A percentile compares a stretch with the other conserved stretches of the same genome.
Conservation (phyloP, 2,113 vertebrate species). For the Arvicanthis niloticus region DNA sequence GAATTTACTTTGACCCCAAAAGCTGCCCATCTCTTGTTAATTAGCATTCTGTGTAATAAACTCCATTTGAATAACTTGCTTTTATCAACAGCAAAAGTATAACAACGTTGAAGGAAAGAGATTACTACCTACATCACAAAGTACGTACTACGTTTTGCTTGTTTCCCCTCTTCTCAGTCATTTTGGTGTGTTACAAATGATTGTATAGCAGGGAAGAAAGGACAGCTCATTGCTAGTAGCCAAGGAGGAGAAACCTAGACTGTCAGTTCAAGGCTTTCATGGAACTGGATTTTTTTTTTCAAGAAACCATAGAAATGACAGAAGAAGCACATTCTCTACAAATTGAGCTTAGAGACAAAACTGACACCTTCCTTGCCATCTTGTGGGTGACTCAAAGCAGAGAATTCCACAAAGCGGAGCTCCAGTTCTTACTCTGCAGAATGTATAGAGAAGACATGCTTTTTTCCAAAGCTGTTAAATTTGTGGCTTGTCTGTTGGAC, state of each 20-base stretch:
- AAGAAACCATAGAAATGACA: neutral
- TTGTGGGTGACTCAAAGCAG: neutral
- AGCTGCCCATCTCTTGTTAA: neutral
- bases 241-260: neutral
- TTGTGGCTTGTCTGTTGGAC: neutral
- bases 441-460: neutral
- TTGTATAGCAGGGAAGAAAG: neutral
- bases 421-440: neutral
- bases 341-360: neutral
- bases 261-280: neutral
- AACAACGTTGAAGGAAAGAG: neutral
- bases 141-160: neutral
- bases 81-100: neutral
- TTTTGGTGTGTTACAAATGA: neutral
- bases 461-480: neutral
- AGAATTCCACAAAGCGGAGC: neutral
- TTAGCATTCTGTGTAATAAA: neutral
- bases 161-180: neutral
- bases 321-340: neutral
- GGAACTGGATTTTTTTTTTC: neutral
- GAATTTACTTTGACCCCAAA: neutral
- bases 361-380: neutral
- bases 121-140: neutral
- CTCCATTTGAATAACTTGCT: neutral
- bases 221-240: neutral